Conservation (phyloP, 1,140 invertebrate genomes). For the Micrasema longulum region DNA sequence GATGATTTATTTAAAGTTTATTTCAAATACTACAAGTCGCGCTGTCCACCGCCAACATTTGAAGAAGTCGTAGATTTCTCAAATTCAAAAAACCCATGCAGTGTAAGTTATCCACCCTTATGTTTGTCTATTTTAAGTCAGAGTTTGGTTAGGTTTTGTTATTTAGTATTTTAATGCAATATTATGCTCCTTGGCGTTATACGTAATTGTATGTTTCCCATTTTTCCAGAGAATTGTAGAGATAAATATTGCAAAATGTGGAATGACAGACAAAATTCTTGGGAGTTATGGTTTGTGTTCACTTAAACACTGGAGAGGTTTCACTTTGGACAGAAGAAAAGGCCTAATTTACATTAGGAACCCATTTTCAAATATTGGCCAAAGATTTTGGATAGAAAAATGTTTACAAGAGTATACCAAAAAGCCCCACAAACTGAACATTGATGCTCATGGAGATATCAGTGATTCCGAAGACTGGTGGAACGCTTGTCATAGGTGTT, state of each 20-base stretch:
- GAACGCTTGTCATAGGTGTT: constrained; percentile 60
- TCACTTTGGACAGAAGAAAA: constrained; percentile 68
- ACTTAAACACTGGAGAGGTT: constrained; percentile 70
- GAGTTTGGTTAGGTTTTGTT: too few relatives aligned
- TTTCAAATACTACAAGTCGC: constrained; percentile 64
- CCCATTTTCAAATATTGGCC: constrained; percentile 82
- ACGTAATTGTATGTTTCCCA: too few relatives aligned
- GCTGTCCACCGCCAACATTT: constrained; percentile 37
- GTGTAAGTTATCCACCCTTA: neutral
- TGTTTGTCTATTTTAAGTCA: too few relatives aligned
- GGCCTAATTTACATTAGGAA: constrained; percentile 85
- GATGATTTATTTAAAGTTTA: constrained; percentile 60
- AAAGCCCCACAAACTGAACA: constrained; percentile 83
- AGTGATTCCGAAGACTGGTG: constrained; percentile 62
- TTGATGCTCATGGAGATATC: constrained; percentile 72
- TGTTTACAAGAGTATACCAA: constrained; percentile 82
- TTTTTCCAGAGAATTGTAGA: neutral
- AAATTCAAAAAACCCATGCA: neutral
- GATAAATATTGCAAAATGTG: neutral
- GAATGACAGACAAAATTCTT: neutral
- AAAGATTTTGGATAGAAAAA: constrained; percentile 85
- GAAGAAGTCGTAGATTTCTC: constrained; percentile 21
- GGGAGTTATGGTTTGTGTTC: constrained; percentile 65
- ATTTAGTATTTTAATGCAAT: too few relatives aligned
- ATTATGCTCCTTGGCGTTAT: too few relatives aligned